These are phyloP conservation scores for Tetragonisca angustula DNA, from an alignment of 2,888 invertebrate genomes.

Conservation along the genomic window DNA sequence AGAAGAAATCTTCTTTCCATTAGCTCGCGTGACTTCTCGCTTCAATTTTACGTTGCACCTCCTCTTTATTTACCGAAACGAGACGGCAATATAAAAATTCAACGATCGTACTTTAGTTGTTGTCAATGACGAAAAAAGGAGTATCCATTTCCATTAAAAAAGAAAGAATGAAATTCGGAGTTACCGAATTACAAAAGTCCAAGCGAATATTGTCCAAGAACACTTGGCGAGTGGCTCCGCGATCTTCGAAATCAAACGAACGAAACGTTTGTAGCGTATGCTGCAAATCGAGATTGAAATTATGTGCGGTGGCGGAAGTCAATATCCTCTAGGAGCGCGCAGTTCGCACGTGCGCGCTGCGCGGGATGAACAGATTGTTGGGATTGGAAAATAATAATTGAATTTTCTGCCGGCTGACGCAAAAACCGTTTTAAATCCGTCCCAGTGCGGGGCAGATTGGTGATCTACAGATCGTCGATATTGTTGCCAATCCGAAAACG, in stretches of 20 bases:
- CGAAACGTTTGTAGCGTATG: slow-evolving; percentile 1
- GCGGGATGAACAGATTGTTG: slow-evolving; percentile 43
- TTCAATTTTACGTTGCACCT: no score
- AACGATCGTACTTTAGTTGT: no score
- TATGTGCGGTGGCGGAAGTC: slow-evolving; percentile 43
- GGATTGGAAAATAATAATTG: slow-evolving; percentile 66
- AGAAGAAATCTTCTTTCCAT: no score
- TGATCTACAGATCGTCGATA: slow-evolving; percentile 27
- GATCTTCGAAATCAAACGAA: not conserved
- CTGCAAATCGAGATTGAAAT: slow-evolving; percentile 41
- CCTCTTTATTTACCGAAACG: no score
- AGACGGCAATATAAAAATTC: no score
- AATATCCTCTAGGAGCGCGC: slow-evolving; percentile 44
- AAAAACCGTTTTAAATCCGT: slow-evolving; percentile 59
- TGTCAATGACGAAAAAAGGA: no score
- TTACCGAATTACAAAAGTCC: no score
- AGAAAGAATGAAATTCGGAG: no score
- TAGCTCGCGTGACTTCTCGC: no score
- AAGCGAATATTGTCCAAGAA: no score
- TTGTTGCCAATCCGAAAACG: slow-evolving; percentile 22
- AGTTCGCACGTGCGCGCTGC: slow-evolving; percentile 16
- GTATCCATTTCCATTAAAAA: no score
- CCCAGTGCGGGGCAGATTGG: slow-evolving; percentile 45
- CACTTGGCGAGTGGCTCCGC: no score
- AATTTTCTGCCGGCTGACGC: slow-evolving; percentile 50